Evolutionary conservation across 2,113 vertebrate genomes (phyloP).

Genomic region (Alligator sinensis): DNA sequence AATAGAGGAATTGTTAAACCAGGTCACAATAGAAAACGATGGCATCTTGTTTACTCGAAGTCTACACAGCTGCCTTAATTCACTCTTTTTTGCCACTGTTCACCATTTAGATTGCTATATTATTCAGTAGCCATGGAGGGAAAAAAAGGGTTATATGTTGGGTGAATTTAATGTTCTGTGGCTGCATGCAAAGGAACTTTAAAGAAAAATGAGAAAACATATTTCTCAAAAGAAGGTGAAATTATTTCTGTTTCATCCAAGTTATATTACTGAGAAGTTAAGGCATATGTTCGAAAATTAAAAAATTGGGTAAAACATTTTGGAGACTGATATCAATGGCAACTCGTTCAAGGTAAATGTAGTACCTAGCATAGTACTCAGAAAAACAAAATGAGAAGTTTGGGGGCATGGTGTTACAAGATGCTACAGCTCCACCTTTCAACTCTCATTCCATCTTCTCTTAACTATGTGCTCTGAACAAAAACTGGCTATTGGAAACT

Average conservation of each 20-base stretch:
- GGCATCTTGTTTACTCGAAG: constrained; percentile 16
- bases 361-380: neutral
- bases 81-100: constrained; percentile 55
- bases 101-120: constrained; percentile 58
- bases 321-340: neutral
- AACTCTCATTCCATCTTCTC: neutral
- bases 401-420: neutral
- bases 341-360: neutral
- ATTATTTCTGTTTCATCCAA: constrained; percentile 71
- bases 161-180: constrained; percentile 70
- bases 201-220: constrained; percentile 71
- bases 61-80: constrained; percentile 52
- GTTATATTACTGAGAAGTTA: constrained; percentile 61
- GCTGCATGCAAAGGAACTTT: constrained; percentile 74
- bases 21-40: constrained; percentile 15
- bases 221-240: constrained; percentile 70
- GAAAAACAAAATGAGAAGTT: neutral
- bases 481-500: neutral
- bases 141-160: constrained; percentile 56
- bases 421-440: neutral
- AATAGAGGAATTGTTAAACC: neutral
- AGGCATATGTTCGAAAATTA: constrained; percentile 30
- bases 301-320: constrained; percentile 17
- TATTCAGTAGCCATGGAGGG: constrained; percentile 73
- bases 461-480: neutral